A percentile compares a stretch with the other conserved stretches of the same genome.
Conservation (phyloP, 2,888 invertebrate genomes). For the Hyalella azteca region DNA sequence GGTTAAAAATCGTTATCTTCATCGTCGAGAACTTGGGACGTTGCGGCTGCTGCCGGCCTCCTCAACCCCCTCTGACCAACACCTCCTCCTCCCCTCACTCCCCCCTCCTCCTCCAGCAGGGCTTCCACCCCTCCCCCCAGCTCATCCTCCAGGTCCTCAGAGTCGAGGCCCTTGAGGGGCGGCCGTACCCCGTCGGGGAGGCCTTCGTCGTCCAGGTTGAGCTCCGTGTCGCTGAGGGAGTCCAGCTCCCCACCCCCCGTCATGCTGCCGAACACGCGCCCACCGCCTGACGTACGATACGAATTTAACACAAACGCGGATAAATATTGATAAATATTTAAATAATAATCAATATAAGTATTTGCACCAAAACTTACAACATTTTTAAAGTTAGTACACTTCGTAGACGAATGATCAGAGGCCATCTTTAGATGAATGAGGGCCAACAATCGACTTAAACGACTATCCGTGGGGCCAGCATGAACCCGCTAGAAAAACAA, state of each 20-base stretch:
- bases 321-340: no score
- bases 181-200: not conserved
- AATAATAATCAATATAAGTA: no score
- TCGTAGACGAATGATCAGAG: no score
- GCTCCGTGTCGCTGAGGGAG: slow-evolving; percentile 56
- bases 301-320: no score
- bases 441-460: no score
- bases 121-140: not conserved
- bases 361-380: no score
- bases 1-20: slow-evolving; percentile 40
- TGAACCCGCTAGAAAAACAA: no score
- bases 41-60: slow-evolving; percentile 1
- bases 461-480: no score
- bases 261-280: slow-evolving; percentile 51
- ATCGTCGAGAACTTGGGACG: slow-evolving; percentile 12
- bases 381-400: no score
- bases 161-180: not conserved
- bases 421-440: no score
- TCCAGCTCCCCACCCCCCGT: slow-evolving; percentile 50
- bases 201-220: slow-evolving; percentile 54
- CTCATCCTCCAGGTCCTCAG: slow-evolving; percentile 12
- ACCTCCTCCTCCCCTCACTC: not conserved
- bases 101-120: slow-evolving; percentile 26
- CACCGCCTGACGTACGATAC: not conserved
- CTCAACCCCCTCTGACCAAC: not conserved